phyloP scores from a whole-genome alignment of 2,113 vertebrate species.

The Myocastor coypus region DNA sequence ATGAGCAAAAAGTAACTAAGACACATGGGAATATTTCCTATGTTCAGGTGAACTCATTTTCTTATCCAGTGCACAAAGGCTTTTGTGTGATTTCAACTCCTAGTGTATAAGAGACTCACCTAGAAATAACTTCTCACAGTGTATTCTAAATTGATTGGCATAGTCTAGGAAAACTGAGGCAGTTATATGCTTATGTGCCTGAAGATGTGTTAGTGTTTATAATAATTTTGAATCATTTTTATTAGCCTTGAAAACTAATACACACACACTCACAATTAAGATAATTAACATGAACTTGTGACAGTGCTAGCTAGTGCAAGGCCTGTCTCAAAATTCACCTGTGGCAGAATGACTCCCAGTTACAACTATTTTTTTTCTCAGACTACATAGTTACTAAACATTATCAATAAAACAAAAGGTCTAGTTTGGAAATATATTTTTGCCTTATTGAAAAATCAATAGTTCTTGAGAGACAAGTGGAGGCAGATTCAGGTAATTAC shows the following conservation, averaged over 20 bases:
- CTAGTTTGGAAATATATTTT: background rate
- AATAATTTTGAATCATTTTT: background rate
- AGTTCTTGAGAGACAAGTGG: background rate
- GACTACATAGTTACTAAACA: background rate
- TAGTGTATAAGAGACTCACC: background rate
- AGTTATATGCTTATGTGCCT: background rate
- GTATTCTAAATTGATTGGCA: background rate
- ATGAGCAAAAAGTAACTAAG: too few relatives aligned
- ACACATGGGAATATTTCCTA: background rate
- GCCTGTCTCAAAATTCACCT: background rate
- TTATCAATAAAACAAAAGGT: background rate
- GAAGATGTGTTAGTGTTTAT: background rate
- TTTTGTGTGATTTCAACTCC: background rate
- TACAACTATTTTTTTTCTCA: background rate
- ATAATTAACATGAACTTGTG: background rate
- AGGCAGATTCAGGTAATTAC: background rate
- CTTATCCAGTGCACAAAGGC: background rate
- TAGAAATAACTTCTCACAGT: background rate
- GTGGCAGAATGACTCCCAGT: background rate
- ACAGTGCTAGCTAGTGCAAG: background rate
- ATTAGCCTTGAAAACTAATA: background rate
- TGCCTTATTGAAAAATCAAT: background rate
- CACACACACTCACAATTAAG: background rate
- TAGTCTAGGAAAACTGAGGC: background rate
- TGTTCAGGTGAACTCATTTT: conserved; percentile 10